phyloP scores from a whole-genome alignment of 1,140 invertebrate genomes.

The Diachasmimorpha longicaudata region DNA sequence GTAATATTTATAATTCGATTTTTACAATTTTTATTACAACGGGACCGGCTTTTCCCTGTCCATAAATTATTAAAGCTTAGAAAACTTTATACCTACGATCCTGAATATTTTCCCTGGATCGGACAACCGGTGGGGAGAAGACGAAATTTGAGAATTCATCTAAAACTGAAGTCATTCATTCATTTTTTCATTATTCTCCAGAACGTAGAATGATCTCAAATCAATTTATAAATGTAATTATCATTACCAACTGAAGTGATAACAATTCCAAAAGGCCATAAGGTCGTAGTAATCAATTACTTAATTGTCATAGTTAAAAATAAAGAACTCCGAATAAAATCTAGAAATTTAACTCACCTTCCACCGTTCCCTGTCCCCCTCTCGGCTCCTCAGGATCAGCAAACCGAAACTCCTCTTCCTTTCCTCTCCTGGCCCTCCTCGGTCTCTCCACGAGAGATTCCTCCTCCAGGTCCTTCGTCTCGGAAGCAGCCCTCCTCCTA shows the following conservation, averaged over 20 bases:
- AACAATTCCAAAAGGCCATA: too few species aligned
- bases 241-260: too few species aligned
- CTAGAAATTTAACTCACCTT: conserved; percentile 26
- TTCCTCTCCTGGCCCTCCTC: conserved; percentile 33
- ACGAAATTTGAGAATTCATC: conserved; percentile 34
- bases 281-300: too few species aligned
- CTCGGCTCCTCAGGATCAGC: conserved; percentile 37
- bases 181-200: too few species aligned
- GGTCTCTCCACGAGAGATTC: conserved; percentile 11
- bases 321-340: too few species aligned
- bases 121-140: conserved; percentile 42
- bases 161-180: neutral
- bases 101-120: neutral
- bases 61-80: conserved; percentile 15
- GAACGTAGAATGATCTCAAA: too few species aligned
- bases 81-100: conserved; percentile 39
- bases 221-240: too few species aligned
- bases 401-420: conserved; percentile 34
- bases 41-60: neutral
- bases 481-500: conserved; percentile 36
- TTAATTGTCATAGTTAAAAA: too few species aligned
- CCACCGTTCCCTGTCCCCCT: conserved; percentile 29
- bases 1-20: too few species aligned
- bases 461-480: conserved; percentile 20
- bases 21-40: too few species aligned